Base-by-base conservation (phyloP, 2,888 invertebrate species). In the Nomada hirtipes region DNA sequence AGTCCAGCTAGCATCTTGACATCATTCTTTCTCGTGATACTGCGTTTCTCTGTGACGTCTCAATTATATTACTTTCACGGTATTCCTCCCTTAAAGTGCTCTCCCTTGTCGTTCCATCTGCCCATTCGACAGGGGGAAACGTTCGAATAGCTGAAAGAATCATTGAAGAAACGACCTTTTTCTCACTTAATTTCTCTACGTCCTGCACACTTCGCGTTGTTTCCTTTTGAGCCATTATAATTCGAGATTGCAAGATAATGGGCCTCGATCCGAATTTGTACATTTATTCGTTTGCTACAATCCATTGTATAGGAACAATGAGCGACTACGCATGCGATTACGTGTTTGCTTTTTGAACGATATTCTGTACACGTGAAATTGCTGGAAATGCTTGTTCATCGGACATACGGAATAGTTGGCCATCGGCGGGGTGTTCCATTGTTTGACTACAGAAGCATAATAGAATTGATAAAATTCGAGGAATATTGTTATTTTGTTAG, bases 31-130 rank as follows among this genome's bases (percentile, higher is more conserved):
- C 15, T 23, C 36, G 57, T 76, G 79, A 76, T 76, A 73, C 50
- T 72, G 65, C 52, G 72, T 73, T 76, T 68, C 76, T 52, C 60
- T 55, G 65, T 50, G 36, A 18, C 50, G 65, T 69, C 68, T 72
- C 73, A 53, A 64, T 79, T 79, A 79, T 79, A 76, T 84, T 76
- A 63, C 74, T 61, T 57, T 53, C 67, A 42, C 68, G 60, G 50
- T 55, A 76, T 69, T 75, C 82, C 78, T 71, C 67, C 59, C 57
- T 44, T 76, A 64, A 18, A 63, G 29, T 50, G 47, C 52, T 70
- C 74, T 18, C 64, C 29, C 23, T 50, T 36, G 36, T 29, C n/a
- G 29, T 69, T 42, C 68, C 44, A 59, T 72, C 53, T 20, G 23
- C 20, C n/a, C 26, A 47, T 57, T 44, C n/a, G 53, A 57, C 29